These are phyloP conservation scores for Rousettus leschenaultii DNA, from an alignment of 2,113 vertebrate species.

Conservation along the genomic window DNA sequence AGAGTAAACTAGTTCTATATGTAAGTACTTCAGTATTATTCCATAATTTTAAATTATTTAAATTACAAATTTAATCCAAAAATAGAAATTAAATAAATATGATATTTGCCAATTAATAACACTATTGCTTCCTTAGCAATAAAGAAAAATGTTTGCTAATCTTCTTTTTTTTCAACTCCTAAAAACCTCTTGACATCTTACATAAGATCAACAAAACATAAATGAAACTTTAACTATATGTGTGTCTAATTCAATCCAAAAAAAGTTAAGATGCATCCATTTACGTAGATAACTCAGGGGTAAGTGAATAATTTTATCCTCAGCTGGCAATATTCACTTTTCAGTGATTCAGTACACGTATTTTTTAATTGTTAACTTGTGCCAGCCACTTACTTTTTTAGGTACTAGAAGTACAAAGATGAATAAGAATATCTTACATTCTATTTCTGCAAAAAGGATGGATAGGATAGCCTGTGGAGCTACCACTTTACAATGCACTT, in stretches of 20 bases:
- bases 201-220: neutral
- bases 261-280: neutral
- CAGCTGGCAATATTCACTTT: neutral
- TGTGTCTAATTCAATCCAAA: neutral
- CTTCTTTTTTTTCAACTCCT: neutral
- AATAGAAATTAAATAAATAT: neutral
- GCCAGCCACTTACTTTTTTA: neutral
- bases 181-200: neutral
- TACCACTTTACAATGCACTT: neutral
- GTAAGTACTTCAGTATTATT: conserved; percentile 77
- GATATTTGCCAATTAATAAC: neutral
- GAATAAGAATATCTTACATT: neutral
- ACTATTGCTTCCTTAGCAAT: neutral
- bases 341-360: neutral
- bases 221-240: neutral
- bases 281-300: neutral
- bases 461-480: neutral
- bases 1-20: conserved; percentile 84
- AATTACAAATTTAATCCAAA: neutral
- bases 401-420: neutral
- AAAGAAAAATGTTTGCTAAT: neutral
- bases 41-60: neutral
- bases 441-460: neutral
- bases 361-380: neutral
- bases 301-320: neutral